Evolutionary conservation across 2,113 vertebrate species (phyloP), one percentile per base, ranked within the genome.

Genomic region (Urocitellus parryii): DNA sequence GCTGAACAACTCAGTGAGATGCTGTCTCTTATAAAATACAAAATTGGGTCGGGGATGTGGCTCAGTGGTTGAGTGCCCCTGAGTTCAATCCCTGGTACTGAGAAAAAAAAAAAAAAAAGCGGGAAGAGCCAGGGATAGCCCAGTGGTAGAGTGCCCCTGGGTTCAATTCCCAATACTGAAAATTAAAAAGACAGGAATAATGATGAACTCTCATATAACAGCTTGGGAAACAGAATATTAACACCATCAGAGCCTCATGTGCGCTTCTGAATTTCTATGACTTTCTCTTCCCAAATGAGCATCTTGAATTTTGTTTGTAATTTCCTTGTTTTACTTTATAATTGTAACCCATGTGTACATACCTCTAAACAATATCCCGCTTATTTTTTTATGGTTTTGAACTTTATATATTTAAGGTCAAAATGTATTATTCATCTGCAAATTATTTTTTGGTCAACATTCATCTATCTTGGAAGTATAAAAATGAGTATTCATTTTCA

Each of bases 331-430:
- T 74, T 90, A 81, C 79, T 80, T 92, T 92, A 80, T 61, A 58
- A 80, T 77, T 76, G 51, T 45, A 67, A 68, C 53, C 88, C 8
- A 58, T n/a, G 63, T 22, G 10, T 76, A 87, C 53, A 17, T 56
- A 56, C 73, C 29, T 58, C 58, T 29, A 91, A 84, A 81, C 65
- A 68, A 68, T 70, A 74, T 53, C 51, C 48, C 56, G 25, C 17
- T 88, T 68, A 51, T 56, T 73, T 97, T 88, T 73, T 51, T 9
- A 42, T 73, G 42, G 39, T 95, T 91, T 94, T 58, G 61, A 61
- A 91, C 32, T 88, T 68, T 9, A 70, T 68, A 18, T 72, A 53
- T 63, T 63, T 82, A 10, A 8, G 8, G 34, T 82, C 70, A 87
- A 68, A 48, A 51, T 77, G 73, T 76, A 93, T 86, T 90, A 78